Evolutionary conservation across 2,113 vertebrate species (phyloP).

Genomic region (Cyanoramphus novaezelandiae): DNA sequence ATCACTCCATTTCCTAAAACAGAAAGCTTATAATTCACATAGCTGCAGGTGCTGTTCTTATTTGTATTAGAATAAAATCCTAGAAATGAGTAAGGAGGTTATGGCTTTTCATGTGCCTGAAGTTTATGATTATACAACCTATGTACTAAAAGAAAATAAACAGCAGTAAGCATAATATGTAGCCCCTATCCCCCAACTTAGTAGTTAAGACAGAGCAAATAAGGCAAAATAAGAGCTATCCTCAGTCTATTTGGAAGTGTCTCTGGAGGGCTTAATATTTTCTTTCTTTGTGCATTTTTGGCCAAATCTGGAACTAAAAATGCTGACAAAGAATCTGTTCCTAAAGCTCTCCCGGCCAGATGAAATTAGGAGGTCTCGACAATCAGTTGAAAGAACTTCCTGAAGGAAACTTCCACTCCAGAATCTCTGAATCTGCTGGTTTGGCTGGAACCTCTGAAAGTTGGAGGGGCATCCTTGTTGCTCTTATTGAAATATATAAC

Average conservation of each 20-base stretch:
- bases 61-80: not conserved
- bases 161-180: not conserved
- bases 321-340: not conserved
- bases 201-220: not conserved
- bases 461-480: not conserved
- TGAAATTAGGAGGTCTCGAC: not conserved
- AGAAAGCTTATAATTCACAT: not conserved
- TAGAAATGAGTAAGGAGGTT: not conserved
- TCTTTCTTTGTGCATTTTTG: not conserved
- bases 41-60: not conserved
- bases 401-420: not conserved
- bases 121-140: not conserved
- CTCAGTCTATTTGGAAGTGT: not conserved
- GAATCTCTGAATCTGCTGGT: not conserved
- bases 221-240: not conserved
- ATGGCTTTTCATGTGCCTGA: not conserved
- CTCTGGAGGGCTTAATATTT: not conserved
- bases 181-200: not conserved
- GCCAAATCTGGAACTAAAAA: not conserved
- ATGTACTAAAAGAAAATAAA: not conserved
- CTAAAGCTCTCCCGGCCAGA: not conserved
- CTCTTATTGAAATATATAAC: not conserved
- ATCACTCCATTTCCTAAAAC: not conserved
- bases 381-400: not conserved
- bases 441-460: not conserved